Percentiles rank a stretch among this genome's conserved stretches.
These are phyloP conservation scores for Trichonephila clavipes DNA, from an alignment of 1,140 invertebrate species.

Conservation along the genomic window DNA sequence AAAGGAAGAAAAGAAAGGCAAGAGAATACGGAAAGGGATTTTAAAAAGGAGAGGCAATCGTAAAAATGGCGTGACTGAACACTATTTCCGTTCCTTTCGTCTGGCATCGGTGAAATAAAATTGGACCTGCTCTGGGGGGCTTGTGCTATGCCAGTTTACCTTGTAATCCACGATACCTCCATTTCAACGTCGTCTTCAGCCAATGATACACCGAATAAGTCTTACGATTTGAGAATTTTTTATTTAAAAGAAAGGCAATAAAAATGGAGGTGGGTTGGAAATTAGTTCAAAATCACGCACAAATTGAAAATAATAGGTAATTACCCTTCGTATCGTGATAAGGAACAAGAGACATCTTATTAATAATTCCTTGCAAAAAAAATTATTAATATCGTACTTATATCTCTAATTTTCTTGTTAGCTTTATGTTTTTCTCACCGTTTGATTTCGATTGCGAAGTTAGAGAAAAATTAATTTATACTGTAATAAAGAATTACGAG, in stretches of 20 bases:
- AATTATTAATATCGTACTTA: too few relatives aligned
- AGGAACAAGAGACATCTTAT: background rate
- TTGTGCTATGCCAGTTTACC: constrained; percentile 10
- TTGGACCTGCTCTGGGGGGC: background rate
- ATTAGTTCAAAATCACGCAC: background rate
- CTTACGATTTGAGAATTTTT: too few relatives aligned
- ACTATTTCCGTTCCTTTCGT: constrained; percentile 16
- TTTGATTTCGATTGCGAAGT: too few relatives aligned
- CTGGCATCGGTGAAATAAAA: constrained; percentile 14
- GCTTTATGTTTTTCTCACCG: too few relatives aligned
- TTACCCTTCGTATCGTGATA: background rate
- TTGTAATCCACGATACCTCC: background rate
- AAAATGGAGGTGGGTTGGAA: background rate
- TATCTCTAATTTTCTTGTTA: too few relatives aligned
- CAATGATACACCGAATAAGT: background rate
- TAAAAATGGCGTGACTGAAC: constrained; percentile 27
- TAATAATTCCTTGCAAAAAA: too few relatives aligned
- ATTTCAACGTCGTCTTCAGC: background rate
- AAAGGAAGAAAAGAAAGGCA: background rate
- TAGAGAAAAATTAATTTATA: too few relatives aligned
- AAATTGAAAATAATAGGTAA: background rate
- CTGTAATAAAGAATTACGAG: too few relatives aligned
- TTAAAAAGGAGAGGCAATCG: background rate
- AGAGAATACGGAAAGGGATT: constrained; percentile 11
- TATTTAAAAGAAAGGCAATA: background rate